Base-by-base conservation (phyloP, 2,888 invertebrate genomes). In the Pollenia labialis region DNA sequence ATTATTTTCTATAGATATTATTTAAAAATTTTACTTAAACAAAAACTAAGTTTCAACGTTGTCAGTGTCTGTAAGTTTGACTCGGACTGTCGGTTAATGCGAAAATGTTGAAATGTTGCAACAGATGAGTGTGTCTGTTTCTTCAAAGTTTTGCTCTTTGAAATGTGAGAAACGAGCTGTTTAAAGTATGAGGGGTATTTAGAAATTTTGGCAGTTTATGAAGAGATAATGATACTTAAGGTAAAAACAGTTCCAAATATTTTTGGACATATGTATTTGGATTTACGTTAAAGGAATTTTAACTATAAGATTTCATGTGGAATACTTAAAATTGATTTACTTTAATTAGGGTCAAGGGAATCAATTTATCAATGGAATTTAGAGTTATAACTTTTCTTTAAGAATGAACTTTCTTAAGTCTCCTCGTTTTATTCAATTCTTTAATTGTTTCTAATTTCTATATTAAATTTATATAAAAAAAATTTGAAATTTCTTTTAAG, bases 11-110 rank as follows among this genome's bases (percentile, higher is more conserved):
- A 32, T 32, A 32, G 44, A 12, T 58, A 56, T 56, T 52, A 52
- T 40, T 80, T 80, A 12, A 58, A 76, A 58, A 48, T 62, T 46
- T 18, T 77, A 14, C 12, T 32, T 32, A 32, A 32, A 32, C 16
- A 44, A 40, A 68, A 16, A 56, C 32, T 32, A 71, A 80, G 44
- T 72, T 71, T 7, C 62, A 62, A 81, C 50, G 72, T 80, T 76
- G 80, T 81, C 86, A 80, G 71, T 71, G 62, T 48, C 71, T 64
- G 44, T 76, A 42, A 16, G 69, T 44, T 74, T 80, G 68, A 68
- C 52, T 85, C n/a, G 64, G 42, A 48, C 75, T 50, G 50, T 54
- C 69, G 81, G 50, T 68, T 48, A 75, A 69, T 52, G 54, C 18
- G 40, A 50, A 40, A 60, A 32, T 75, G 32, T 68, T 80, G 8